Conservation (phyloP, 2,113 vertebrate genomes). For the Toxotes chatareus region DNA sequence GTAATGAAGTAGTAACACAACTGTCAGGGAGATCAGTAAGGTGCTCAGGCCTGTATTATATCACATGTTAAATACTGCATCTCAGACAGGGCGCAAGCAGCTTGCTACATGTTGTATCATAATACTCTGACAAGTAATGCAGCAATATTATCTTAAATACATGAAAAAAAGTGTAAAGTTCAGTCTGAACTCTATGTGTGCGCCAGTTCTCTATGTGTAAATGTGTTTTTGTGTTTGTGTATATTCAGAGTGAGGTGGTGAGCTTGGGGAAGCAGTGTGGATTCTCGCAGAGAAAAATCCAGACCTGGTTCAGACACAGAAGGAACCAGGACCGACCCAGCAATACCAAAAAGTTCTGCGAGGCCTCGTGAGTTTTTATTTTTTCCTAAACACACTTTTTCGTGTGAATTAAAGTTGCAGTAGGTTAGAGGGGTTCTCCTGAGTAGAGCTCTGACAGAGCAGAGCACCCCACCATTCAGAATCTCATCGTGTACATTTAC, state of each 20-base stretch:
- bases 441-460: background rate
- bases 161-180: background rate
- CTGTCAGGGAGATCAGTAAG: background rate
- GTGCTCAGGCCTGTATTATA: background rate
- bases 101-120: background rate
- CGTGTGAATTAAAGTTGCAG: background rate
- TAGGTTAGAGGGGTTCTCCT: background rate
- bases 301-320: slow-evolving; percentile 90
- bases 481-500: background rate
- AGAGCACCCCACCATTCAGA: background rate
- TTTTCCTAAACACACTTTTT: background rate
- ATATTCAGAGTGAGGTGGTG: slow-evolving; percentile 73
- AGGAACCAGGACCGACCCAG: slow-evolving; percentile 88
- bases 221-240: slow-evolving; percentile 21
- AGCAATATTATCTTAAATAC: background rate
- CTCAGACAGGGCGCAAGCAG: background rate
- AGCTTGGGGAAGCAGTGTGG: slow-evolving; percentile 86
- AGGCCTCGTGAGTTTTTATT: slow-evolving; percentile 89
- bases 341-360: slow-evolving; percentile 91
- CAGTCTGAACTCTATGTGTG: background rate
- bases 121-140: background rate
- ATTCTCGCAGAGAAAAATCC: slow-evolving; percentile 85
- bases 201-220: background rate
- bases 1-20: background rate
- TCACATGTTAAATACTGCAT: slow-evolving; percentile 11